phyloP scores from a whole-genome alignment of 2,888 invertebrate species.

The Cantharis rustica region DNA sequence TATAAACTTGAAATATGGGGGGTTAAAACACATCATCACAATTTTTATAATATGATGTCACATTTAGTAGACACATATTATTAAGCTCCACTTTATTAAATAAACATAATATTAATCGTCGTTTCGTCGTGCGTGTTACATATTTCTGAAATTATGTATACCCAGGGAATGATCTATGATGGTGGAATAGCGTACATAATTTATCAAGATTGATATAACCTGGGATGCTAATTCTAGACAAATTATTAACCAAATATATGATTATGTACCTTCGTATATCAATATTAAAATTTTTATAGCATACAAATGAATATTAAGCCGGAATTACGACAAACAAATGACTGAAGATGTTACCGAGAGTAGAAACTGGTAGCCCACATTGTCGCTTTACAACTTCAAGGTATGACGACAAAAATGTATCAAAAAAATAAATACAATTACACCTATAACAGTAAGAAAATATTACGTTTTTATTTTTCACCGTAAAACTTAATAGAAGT shows the following conservation, averaged over 20 bases:
- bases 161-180: not conserved
- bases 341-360: not conserved
- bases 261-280: not conserved
- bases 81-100: not conserved
- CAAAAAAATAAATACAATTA: not conserved
- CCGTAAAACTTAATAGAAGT: not conserved
- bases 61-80: not conserved
- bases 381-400: no score
- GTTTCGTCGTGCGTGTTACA: not conserved
- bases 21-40: not conserved
- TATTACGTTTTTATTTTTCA: not conserved
- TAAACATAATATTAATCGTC: not conserved
- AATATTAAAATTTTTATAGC: not conserved
- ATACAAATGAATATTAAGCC: not conserved
- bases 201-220: not conserved
- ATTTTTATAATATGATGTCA: not conserved
- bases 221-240: not conserved
- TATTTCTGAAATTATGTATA: not conserved
- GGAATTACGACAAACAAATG: not conserved
- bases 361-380: not conserved
- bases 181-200: not conserved
- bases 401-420: not conserved
- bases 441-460: not conserved
- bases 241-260: not conserved
- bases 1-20: not conserved